A percentile compares a stretch with the other conserved stretches of the same genome.
These are phyloP conservation scores for Scaptomyza pallida DNA, from an alignment of 1,140 invertebrate species.

Conservation along the genomic window DNA sequence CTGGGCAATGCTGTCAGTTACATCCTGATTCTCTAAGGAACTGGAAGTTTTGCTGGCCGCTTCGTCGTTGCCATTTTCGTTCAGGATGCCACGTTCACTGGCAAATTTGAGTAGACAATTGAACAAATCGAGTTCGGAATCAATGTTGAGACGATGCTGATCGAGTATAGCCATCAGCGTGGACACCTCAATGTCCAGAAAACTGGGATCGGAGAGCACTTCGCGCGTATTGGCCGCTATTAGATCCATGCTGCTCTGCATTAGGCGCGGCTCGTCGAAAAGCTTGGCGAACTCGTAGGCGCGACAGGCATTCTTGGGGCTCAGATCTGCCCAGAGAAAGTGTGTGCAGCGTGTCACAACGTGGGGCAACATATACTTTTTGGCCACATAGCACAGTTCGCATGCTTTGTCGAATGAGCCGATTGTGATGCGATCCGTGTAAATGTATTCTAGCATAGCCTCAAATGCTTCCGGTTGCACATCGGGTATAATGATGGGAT, in stretches of 20 bases:
- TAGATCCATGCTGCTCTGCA: slow-evolving; percentile 91
- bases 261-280: slow-evolving; percentile 91
- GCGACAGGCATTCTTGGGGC: slow-evolving; percentile 91
- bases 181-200: slow-evolving; percentile 89
- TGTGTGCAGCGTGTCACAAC: slow-evolving; percentile 92
- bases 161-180: slow-evolving; percentile 91
- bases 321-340: slow-evolving; percentile 91
- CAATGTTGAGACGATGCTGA: slow-evolving; percentile 88
- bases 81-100: slow-evolving; percentile 80
- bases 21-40: slow-evolving; percentile 14
- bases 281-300: slow-evolving; percentile 93
- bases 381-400: slow-evolving; percentile 93
- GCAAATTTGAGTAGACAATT: slow-evolving; percentile 89
- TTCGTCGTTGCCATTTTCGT: slow-evolving; percentile 24
- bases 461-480: slow-evolving; percentile 93
- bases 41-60: slow-evolving; percentile 3
- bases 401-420: slow-evolving; percentile 92
- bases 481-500: slow-evolving; percentile 91
- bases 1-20: background rate
- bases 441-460: slow-evolving; percentile 91
- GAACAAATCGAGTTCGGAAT: slow-evolving; percentile 91
- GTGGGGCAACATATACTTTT: slow-evolving; percentile 94
- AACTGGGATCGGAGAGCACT: slow-evolving; percentile 89
- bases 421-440: slow-evolving; percentile 91
- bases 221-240: slow-evolving; percentile 90